Evolutionary conservation across 2,888 invertebrate species (phyloP).

Genomic region (Dryadula phaetusa): DNA sequence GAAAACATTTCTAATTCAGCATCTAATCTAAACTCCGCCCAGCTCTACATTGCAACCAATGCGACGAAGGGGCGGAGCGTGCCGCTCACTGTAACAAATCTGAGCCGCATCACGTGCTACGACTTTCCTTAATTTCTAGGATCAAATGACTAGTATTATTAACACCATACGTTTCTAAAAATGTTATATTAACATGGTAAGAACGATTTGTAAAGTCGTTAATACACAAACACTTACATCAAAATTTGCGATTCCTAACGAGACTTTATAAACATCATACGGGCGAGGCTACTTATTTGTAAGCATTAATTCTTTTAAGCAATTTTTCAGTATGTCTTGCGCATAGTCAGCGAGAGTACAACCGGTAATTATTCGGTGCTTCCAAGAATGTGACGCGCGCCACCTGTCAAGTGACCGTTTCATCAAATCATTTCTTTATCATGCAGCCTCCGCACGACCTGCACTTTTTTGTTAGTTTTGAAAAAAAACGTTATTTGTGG

Average conservation of each 20-base stretch:
- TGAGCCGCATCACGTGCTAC: conserved; percentile 57
- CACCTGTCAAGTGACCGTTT: conserved; percentile 81
- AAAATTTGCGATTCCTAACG: conserved; percentile 30
- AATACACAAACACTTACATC: conserved; percentile 2
- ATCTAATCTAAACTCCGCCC: conserved; percentile 80
- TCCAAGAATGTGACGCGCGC: conserved; percentile 73
- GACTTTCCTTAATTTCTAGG: conserved; percentile 42
- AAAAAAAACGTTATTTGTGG: conserved; percentile 72
- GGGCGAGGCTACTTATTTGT: conserved; percentile 74
- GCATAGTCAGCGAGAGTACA: conserved; percentile 65
- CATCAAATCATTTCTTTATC: conserved; percentile 83
- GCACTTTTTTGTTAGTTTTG: conserved; percentile 76
- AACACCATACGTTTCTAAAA: neutral
- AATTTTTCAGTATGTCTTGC: conserved; percentile 76
- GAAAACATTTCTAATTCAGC: conserved; percentile 65
- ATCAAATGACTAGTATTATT: conserved; percentile 22
- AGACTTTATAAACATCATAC: conserved; percentile 64
- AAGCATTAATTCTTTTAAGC: conserved; percentile 76
- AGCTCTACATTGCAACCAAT: conserved; percentile 72
- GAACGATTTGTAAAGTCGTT: neutral
- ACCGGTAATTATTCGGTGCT: conserved; percentile 75
- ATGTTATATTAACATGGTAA: neutral
- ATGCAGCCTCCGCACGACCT: conserved; percentile 76
- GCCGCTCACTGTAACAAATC: conserved; percentile 62
- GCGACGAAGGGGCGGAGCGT: conserved; percentile 72